phyloP scores from a whole-genome alignment of 2,888 invertebrate genomes.

The Zaprionus lineosus region DNA sequence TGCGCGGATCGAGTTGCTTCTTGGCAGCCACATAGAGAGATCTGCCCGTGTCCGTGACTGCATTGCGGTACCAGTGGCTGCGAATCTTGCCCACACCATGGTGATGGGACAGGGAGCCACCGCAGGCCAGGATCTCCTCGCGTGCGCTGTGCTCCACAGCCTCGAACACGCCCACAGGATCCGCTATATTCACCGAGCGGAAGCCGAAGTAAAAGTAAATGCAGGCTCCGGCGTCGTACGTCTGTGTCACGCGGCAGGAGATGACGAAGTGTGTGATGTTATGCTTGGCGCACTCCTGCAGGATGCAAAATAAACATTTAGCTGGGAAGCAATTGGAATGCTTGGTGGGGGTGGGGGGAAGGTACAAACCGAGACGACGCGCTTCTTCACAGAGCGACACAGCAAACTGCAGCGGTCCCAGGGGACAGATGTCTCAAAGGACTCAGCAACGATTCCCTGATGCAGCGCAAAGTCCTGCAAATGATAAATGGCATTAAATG shows the following conservation, averaged over 20 bases:
- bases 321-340: accelerated
- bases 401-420: conserved; percentile 94
- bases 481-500: not conserved
- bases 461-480: conserved; percentile 94
- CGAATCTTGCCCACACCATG: conserved; percentile 98
- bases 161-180: conserved; percentile 92
- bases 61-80: conserved; percentile 92
- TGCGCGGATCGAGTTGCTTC: conserved; percentile 93
- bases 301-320: not conserved
- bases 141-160: conserved; percentile 93
- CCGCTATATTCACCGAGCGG: conserved; percentile 85
- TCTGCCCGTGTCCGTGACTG: conserved; percentile 92
- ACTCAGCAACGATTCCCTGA: conserved; percentile 94
- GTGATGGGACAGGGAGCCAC: conserved; percentile 95
- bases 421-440: conserved; percentile 99
- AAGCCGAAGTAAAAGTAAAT: conserved; percentile 97
- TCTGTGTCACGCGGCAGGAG: conserved; percentile 95
- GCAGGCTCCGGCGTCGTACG: conserved; percentile 98
- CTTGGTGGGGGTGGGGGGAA: too few relatives aligned
- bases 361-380: conserved; percentile 85
- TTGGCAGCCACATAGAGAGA: conserved; percentile 92
- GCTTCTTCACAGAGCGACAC: conserved; percentile 94
- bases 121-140: conserved; percentile 93
- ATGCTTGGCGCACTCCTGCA: conserved; percentile 85
- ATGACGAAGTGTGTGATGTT: conserved; percentile 87